Evolutionary conservation across 2,113 vertebrate species (phyloP), one percentile per base, ranked within the genome.

Genomic region (Otis tarda): DNA sequence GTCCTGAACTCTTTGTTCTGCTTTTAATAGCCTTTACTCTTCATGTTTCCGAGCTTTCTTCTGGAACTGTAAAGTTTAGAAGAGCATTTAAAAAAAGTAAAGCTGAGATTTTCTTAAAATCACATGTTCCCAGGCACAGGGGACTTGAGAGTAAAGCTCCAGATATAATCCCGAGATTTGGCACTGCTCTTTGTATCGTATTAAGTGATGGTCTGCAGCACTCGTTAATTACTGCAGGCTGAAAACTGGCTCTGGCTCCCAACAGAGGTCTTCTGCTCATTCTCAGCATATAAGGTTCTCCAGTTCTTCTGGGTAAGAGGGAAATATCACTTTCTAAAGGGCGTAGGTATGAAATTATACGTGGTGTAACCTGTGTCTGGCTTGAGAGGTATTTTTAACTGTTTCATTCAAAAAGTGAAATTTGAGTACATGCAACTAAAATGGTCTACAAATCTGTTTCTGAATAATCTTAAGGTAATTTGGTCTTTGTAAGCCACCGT

Each of bases 141-240:
- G 70, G 87, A 89, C 65, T 78, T 57, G 57, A 80, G 82, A 95
- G 84, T 83, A 94, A 93, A 95, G 90, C 93, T 93, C 49, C 90
- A 95, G 93, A 83, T 95, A 88, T 88, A 96, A 96, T 95, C 93
- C 94, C 95, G 94, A 95, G 93, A 94, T 93, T 95, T 97, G 95
- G 95, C 95, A 96, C 67, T 13, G 75, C 50, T 93, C 37, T 80
- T 83, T 77, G 82, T 85, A 88, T 90, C 84, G n/a, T 86, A 88
- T 95, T 88, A 86, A 96, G 94, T 97, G 93, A 97, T 93, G 93
- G 93, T 96, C 94, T 96, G 52, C 90, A 94, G 93, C 95, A 95
- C 90, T 94, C 3, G 7, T 47, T 97, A 95, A 96, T 95, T 95
- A 82, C 94, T 95, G 89, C 33, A 24, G 95, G 61, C 84, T 95